Evolutionary conservation across 2,888 invertebrate species (phyloP).

Genomic region (Acanthosepion pharaonis): DNA sequence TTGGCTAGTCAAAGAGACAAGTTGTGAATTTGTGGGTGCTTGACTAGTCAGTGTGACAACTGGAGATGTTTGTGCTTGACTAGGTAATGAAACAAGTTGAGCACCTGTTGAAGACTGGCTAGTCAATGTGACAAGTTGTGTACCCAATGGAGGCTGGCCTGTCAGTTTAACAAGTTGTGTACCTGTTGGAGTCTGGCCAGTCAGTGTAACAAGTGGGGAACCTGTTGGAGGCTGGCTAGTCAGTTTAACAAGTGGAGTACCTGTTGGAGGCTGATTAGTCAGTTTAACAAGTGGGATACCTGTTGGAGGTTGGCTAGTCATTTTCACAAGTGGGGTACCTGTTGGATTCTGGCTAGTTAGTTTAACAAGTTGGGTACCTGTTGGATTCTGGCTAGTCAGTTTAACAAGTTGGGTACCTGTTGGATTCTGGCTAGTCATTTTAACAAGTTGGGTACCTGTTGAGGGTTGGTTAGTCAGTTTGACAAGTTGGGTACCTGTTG

Average conservation of each 20-base stretch:
- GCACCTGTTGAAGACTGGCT: neutral
- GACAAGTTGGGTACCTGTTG: neutral
- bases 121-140: neutral
- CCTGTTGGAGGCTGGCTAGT: neutral
- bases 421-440: neutral
- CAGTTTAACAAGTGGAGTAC: neutral
- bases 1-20: neutral
- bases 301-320: neutral
- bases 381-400: neutral
- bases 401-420: neutral
- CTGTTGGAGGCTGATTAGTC: neutral
- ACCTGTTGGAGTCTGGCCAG: neutral
- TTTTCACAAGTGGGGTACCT: neutral
- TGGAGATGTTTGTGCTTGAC: neutral
- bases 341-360: neutral
- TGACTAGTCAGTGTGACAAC: neutral
- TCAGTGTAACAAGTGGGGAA: neutral
- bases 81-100: neutral
- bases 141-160: neutral
- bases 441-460: neutral
- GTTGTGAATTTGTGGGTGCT: neutral
- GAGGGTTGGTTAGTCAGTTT: neutral
- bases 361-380: neutral
- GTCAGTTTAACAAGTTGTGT: neutral
- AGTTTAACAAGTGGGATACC: neutral